Base-by-base conservation (phyloP, 1,140 invertebrate species). In the Hyphantria cunea region DNA sequence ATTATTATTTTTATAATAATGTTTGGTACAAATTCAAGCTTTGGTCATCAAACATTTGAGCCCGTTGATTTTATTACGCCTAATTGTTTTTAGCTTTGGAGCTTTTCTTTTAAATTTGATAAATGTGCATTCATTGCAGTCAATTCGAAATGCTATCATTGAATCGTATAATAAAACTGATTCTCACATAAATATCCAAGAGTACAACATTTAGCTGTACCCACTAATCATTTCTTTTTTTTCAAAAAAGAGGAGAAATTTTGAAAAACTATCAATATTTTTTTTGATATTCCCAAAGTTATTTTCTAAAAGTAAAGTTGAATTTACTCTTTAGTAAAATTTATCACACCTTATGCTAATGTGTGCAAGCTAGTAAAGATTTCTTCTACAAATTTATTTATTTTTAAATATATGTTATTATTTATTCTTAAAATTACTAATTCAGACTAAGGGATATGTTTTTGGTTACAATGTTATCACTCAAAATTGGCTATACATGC, bases 401-500 rank as follows among this genome's bases (percentile, higher is more conserved):
- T 3, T 39, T 39, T 39, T 3, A 39, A 25, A 39, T 39, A 39
- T n/a, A 39, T 39, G 7, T 39, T 82, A 51, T 10, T 68, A 63
- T 62, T 70, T 65, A 75, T 76, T 78, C 70, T 84, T 81, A 82
- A 59, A 64, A 50, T 63, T 64, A 63, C 37, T 77, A 76, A 74
- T 78, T 84, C 82, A 89, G 86, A 84, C 86, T 89, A 89, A 64
- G 76, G 82, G 86, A 89, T 89, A 89, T 89, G 85, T 89, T 86
- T 88, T 87, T 78, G 70, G 78, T 87, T 87, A 79, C 80, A 76
- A 66, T 79, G 70, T 73, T 89, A 86, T 86, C 84, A 86, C 83
- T 80, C 74, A 72, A 62, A 39, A 52, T 33, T 47, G 47, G 54
- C 56, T 63, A 53, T 53, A 54, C 45, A 55, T 17, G 42, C 45